phyloP scores from a whole-genome alignment of 2,113 vertebrate species.

The Noctilio leporinus region DNA sequence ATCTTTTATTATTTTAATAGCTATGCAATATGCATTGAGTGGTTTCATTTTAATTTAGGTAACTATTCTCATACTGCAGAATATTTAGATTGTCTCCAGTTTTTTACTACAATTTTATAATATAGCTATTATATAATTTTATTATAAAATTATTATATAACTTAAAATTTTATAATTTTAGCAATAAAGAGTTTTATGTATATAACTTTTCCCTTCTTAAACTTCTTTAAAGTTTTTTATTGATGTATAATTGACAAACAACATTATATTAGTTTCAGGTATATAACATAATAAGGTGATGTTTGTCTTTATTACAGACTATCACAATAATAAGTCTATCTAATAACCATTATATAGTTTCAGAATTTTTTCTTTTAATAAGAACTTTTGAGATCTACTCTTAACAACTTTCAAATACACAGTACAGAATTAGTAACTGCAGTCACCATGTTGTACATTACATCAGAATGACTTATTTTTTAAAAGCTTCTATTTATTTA shows the following conservation, averaged over 20 bases:
- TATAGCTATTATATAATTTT: background rate
- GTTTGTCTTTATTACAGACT: background rate
- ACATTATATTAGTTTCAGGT: background rate
- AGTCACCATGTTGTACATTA: background rate
- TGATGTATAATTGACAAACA: background rate
- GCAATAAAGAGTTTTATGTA: background rate
- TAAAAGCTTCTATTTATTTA: background rate
- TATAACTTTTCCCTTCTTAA: background rate
- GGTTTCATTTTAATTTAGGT: background rate
- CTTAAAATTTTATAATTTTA: background rate
- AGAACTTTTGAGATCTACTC: background rate
- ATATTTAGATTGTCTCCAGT: background rate
- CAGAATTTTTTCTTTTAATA: background rate
- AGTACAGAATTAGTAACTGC: background rate
- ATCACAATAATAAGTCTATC: background rate
- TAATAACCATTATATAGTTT: background rate
- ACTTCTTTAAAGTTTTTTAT: background rate
- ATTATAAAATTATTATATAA: background rate
- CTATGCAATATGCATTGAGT: background rate
- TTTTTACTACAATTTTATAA: slow-evolving; percentile 24
- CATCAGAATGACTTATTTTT: background rate
- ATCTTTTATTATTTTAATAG: background rate
- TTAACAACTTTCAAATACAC: background rate
- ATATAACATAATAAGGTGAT: background rate
- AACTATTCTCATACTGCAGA: background rate